phyloP scores from a whole-genome alignment of 2,888 invertebrate genomes.

The Dasypogon diadema region DNA sequence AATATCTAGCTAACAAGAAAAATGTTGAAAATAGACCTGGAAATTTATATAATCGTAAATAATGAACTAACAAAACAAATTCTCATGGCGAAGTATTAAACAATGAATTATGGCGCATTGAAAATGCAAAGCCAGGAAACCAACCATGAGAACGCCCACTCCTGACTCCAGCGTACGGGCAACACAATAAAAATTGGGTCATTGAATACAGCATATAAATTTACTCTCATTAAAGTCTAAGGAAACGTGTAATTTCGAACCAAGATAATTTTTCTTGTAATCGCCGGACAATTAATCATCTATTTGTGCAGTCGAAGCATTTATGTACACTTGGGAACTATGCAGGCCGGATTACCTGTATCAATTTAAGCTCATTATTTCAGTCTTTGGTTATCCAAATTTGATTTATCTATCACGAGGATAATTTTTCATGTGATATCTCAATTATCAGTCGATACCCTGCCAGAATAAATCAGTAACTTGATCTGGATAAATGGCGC shows the following conservation, averaged over 20 bases:
- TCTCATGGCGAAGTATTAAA: slow-evolving; percentile 5
- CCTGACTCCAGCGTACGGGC: neutral
- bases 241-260: slow-evolving; percentile 43
- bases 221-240: slow-evolving; percentile 46
- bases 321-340: slow-evolving; percentile 40
- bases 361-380: slow-evolving; percentile 51
- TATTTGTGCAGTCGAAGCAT: slow-evolving; percentile 29
- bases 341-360: slow-evolving; percentile 30
- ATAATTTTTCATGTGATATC: slow-evolving; percentile 60
- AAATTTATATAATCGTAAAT: slow-evolving; percentile 14
- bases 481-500: slow-evolving; percentile 30
- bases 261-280: slow-evolving; percentile 48
- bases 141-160: slow-evolving; percentile 34
- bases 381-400: slow-evolving; percentile 51
- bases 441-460: slow-evolving; percentile 59
- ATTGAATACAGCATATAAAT: slow-evolving; percentile 45
- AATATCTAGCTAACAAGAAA: too few relatives aligned
- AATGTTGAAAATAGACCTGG: neutral
- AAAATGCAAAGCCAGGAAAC: neutral
- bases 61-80: slow-evolving; percentile 8
- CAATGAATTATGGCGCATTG: slow-evolving; percentile 22
- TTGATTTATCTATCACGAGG: slow-evolving; percentile 60
- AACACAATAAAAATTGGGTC: slow-evolving; percentile 44
- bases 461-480: slow-evolving; percentile 58
- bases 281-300: slow-evolving; percentile 48